These are phyloP conservation scores for Ectemnius cavifrons DNA, from an alignment of 2,888 invertebrate genomes.

Conservation along the genomic window DNA sequence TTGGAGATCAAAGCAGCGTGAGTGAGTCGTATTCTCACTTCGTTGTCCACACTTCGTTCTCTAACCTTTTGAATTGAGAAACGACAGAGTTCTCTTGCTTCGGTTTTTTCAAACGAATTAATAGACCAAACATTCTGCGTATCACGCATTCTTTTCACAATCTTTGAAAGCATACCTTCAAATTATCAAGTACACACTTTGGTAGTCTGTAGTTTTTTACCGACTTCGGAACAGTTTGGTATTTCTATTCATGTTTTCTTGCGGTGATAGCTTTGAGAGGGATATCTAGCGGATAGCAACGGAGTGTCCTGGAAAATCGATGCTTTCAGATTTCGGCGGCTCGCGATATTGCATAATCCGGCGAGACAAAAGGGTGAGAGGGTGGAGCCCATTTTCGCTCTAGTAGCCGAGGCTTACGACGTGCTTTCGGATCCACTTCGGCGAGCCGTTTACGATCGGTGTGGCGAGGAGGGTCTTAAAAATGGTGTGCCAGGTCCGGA, in stretches of 20 bases:
- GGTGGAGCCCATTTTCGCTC: constrained; percentile 79
- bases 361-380: constrained; percentile 75
- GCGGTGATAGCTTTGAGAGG: background rate
- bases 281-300: background rate
- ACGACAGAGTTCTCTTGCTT: too few species aligned
- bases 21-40: constrained; percentile 53
- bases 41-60: constrained; percentile 1
- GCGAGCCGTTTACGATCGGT: constrained; percentile 91
- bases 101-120: too few species aligned
- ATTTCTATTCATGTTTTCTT: background rate
- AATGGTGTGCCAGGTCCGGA: constrained; percentile 86
- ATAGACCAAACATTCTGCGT: too few species aligned
- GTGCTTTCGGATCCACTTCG: constrained; percentile 84
- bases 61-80: too few species aligned
- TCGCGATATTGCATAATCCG: constrained; percentile 82
- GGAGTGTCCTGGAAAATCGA: background rate
- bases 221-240: too few species aligned
- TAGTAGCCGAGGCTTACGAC: constrained; percentile 89
- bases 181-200: too few species aligned
- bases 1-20: constrained; percentile 87
- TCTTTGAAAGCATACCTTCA: too few species aligned
- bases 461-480: constrained; percentile 92
- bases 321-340: constrained; percentile 78
- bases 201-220: too few species aligned
- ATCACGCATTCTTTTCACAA: too few species aligned